Percentiles rank a stretch among this genome's conserved stretches.
phyloP scores from a whole-genome alignment of 2,888 invertebrate species.

The Colletes collaris region DNA sequence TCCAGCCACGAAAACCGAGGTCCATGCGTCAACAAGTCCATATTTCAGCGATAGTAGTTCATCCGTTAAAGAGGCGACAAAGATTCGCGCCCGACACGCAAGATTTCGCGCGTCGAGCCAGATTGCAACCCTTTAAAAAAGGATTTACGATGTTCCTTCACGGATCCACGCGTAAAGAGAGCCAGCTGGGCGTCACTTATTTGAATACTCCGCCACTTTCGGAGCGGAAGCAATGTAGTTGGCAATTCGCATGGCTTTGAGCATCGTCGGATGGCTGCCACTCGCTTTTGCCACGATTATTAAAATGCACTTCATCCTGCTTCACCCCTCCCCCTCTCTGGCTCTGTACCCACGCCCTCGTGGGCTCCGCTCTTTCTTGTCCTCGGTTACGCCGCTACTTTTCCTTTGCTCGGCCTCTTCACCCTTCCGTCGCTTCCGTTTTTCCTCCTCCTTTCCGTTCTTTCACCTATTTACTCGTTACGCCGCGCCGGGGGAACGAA shows the following conservation, averaged over 20 bases:
- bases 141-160: constrained; percentile 25
- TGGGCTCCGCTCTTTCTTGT: constrained; percentile 9
- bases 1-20: no score
- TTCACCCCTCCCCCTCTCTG: neutral
- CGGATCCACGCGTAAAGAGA: constrained; percentile 28
- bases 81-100: no score
- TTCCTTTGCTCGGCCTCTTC: constrained; percentile 43
- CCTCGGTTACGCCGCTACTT: constrained; percentile 36
- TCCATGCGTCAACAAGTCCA: no score
- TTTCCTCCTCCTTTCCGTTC: constrained; percentile 45
- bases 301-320: constrained; percentile 67
- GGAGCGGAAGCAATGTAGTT: constrained; percentile 60
- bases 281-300: constrained; percentile 70
- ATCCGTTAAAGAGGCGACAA: no score
- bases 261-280: constrained; percentile 49
- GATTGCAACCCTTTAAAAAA: constrained; percentile 9
- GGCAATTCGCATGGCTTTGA: constrained; percentile 69
- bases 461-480: constrained; percentile 73
- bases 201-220: constrained; percentile 66
- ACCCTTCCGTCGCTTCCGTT: constrained; percentile 26
- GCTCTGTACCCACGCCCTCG: no score
- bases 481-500: constrained; percentile 36
- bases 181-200: constrained; percentile 54
- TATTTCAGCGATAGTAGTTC: no score
- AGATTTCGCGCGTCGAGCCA: constrained; percentile 15